Percentiles rank a stretch among this genome's conserved stretches.
These are phyloP conservation scores for Argya squamiceps DNA, from an alignment of 2,797 vertebrate genomes.

Conservation along the genomic window DNA sequence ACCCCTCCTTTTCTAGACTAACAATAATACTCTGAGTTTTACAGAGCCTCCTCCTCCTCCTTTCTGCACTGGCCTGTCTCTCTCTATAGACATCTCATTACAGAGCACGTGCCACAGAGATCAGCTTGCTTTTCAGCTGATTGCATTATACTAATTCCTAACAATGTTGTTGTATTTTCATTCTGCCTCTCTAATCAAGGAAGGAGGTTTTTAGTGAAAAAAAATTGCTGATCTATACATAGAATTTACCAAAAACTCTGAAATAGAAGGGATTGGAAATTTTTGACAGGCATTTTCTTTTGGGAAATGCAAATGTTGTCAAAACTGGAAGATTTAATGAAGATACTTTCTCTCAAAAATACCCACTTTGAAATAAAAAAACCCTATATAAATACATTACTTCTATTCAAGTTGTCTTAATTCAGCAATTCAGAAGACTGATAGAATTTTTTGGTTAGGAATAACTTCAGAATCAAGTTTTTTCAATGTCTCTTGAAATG, in stretches of 20 bases:
- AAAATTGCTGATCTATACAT: not conserved
- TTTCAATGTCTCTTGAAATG: not conserved
- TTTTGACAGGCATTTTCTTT: not conserved
- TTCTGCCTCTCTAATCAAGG: not conserved
- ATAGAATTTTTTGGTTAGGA: not conserved
- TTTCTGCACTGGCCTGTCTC: not conserved
- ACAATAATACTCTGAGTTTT: not conserved
- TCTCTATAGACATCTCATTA: not conserved
- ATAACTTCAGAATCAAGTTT: not conserved
- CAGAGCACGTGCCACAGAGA: not conserved
- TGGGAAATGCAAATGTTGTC: not conserved
- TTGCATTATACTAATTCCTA: conserved; percentile 23
- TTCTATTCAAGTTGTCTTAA: not conserved
- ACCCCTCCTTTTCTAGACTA: not conserved
- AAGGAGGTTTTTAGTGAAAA: not conserved
- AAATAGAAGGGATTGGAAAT: not conserved
- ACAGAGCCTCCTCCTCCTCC: not conserved
- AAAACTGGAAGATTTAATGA: not conserved
- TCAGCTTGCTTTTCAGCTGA: not conserved
- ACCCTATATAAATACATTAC: too few species aligned
- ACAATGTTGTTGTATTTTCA: not conserved
- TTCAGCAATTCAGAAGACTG: not conserved
- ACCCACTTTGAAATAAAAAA: not conserved
- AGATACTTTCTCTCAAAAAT: not conserved
- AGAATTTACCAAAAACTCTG: not conserved